Base-by-base conservation (phyloP, 2,888 invertebrate species). In the Tinea semifulvella region DNA sequence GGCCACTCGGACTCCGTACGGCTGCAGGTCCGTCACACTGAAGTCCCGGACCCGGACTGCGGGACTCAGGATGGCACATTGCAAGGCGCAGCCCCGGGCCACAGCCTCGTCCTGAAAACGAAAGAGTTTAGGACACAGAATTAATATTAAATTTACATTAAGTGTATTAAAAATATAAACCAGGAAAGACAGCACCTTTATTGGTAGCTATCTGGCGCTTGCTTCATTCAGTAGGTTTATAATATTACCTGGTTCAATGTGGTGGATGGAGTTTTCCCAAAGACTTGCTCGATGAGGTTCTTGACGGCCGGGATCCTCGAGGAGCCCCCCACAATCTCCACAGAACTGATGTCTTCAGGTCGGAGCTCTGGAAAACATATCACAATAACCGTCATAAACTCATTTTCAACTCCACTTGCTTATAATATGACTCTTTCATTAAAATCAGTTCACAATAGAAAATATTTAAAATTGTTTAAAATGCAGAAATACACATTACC, bases 41-140 rank as follows among this genome's bases (percentile, higher is more conserved):
- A 99, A 98, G 56, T 99, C 98, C 46, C 97, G 88, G 48, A 99
- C 98, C 63, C 97, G 89, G 61, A 98, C 96, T 13, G 96, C 96
- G 25, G 99, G 99, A 45, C 96, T 96, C 58, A 99, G 84, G 84
- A 98, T 98, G 13, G 99, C 99, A 77, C 98, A 99, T 59, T 93
- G 92, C 46, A 98, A 80, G 19, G 98, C 97, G 68, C 97, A 98
- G 2, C 99, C 98, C 47, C 98, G 88, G 2, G 97, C 86, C 18
- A 99, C 98, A 1, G 98, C 94, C 73, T 99, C 99, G 67, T 99
- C 99, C 75, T 82, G 49, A n/a, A n/a, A n/a, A n/a, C n/a, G 31
- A 13, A 31, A 31, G 2, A 26, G n/a, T 7, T 22, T n/a, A 26
- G 2, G 11, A 26, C 26, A 26, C 26, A 26, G 11, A 26, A 3